These are phyloP conservation scores for Terrapene triunguis DNA, from an alignment of 2,113 vertebrate genomes.

Conservation along the genomic window DNA sequence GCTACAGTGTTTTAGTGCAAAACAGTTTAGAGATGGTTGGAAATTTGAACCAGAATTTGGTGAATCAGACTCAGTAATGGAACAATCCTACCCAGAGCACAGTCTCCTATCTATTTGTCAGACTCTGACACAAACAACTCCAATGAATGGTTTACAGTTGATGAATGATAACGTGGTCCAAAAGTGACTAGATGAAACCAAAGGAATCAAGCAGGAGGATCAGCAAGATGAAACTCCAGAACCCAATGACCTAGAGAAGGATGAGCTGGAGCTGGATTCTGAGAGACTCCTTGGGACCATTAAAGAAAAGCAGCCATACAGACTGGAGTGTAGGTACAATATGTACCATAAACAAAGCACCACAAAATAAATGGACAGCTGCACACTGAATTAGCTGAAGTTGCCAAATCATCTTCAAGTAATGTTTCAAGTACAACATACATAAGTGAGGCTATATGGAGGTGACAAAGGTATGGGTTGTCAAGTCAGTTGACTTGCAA, in stretches of 20 bases:
- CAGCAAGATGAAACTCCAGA: not conserved
- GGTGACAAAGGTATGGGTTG: too few relatives aligned
- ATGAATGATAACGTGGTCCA: not conserved
- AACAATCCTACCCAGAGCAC: not conserved
- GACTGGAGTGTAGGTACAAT: not conserved
- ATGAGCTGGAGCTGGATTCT: not conserved
- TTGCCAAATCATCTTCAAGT: not conserved
- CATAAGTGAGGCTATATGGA: not conserved
- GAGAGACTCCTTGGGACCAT: not conserved
- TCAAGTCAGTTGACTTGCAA: not conserved
- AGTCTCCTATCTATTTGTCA: not conserved
- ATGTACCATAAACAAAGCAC: not conserved
- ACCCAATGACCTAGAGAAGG: not conserved
- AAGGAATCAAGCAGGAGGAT: not conserved
- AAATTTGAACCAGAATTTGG: not conserved
- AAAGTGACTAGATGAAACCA: not conserved
- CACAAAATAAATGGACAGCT: not conserved
- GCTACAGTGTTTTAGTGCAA: not conserved
- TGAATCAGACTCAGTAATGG: not conserved
- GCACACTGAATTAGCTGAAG: not conserved
- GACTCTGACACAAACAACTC: not conserved
- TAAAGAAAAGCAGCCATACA: not conserved
- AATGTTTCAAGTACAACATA: not conserved
- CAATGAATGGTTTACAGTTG: not conserved
- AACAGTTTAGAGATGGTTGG: not conserved